Base-by-base conservation (phyloP, 2,113 vertebrate genomes). In the Tringa solitaria region DNA sequence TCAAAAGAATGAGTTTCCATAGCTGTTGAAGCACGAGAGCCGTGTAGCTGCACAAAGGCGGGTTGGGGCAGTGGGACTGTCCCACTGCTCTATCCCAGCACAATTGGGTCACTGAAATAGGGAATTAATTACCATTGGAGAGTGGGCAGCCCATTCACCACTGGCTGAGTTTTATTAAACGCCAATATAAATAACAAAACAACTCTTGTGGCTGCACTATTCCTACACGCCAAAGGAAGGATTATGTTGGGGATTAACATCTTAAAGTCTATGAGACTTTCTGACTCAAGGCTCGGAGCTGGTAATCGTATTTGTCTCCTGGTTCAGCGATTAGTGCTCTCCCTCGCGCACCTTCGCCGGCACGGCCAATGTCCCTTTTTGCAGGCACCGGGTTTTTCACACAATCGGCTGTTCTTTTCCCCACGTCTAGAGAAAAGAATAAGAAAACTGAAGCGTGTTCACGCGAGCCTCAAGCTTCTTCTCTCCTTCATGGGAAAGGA, bases 121-220 rank as follows among this genome's bases (percentile, higher is more conserved):
- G 98, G 98, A 98, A 98, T 98, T 98, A 98, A 98, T 98, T 98
- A 98, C 98, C 98, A 98, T 98, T 98, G 98, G 98, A 98, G 98
- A 98, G 98, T 98, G 98, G 98, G 98, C 98, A 97, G 97, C 97
- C 98, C 97, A 98, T 98, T 98, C 98, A 98, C 90, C 91, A 30
- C 98, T 96, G 97, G 95, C 98, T 98, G 98, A 97, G 98, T 98
- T 98, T 98, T 98, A 98, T 98, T 98, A 98, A 98, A 98, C 98
- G 98, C 98, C 98, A 98, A 98, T 98, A 98, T 98, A 98, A 98
- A 98, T 98, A 98, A 98, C 98, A 98, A 98, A 98, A 98, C 98
- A 98, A 98, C 98, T 98, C 98, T 98, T 98, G 98, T 98, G 98
- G 98, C 97, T 97, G 98, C 97, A 92, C 98, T 98, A 98, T 98